Evolutionary conservation across 1,140 invertebrate genomes (phyloP), one percentile per base, ranked within the genome.

Genomic region (Scylla paramamosain): DNA sequence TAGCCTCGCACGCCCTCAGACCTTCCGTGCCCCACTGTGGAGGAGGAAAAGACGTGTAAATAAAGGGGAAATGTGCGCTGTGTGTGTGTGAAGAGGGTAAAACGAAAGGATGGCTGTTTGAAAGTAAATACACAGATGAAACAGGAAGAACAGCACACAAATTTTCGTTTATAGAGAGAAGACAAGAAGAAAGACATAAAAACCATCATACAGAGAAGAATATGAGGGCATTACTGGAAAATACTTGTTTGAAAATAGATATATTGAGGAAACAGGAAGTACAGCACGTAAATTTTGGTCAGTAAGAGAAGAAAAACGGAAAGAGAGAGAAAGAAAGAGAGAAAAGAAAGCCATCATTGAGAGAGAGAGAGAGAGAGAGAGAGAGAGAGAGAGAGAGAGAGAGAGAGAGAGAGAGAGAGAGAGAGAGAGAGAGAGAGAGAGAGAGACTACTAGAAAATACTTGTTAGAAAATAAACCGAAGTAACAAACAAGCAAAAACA

Each of bases 21-120:
- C 88, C 96, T 96, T 28, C 97, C 97, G 96, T 97, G 97, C 28
- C 97, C 97, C 95, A 97, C 97, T 97, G 96, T 10, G 25, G 59
- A 88, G 31, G 86, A 46, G 86, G 86, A 39, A 88, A 8, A 32
- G 31, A 3, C 1, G 45, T 2, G n/a, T 39, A 32, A 88, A 46
- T 7, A 28, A 45, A 20, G 84, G 25, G 25, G 86, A 4, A 29
- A 39, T 16, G 25, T 6, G 25, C 1, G 86, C 14, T 39, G 20
- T 31, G 16, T 8, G 25, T 31, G 39, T 7, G 84, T 45, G 86
- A 88, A 46, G 86, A 28, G 3, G 86, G 32, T 59, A n/a, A n/a
- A n/a, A 59, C 52, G 2, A 59, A 8, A 59, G 0, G 6, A 2
- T 39, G 6, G 1, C 6, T 6, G 39, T 39, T 39, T 39, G 39